Conservation (phyloP, 1,140 invertebrate species). For the Anoplolepis gracilipes region DNA sequence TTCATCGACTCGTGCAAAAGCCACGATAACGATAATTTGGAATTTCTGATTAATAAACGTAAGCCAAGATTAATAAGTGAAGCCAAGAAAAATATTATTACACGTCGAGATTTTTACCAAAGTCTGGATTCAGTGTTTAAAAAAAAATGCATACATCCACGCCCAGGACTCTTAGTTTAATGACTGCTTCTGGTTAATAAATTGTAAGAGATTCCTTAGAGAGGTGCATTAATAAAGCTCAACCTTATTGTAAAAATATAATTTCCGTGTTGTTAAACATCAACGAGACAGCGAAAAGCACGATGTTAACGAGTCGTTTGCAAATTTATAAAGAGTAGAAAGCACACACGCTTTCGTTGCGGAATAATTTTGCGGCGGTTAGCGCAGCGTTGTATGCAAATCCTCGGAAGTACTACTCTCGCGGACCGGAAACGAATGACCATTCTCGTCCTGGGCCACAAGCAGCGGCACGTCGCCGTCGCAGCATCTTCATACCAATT, state of each 20-base stretch:
- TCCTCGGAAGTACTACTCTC: constrained; percentile 21
- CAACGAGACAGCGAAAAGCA: background rate
- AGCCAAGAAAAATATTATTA: background rate
- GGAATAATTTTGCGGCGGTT: constrained; percentile 43
- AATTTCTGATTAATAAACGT: constrained; percentile 21
- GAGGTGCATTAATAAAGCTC: background rate
- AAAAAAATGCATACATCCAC: background rate
- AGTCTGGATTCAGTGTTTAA: background rate
- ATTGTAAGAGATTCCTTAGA: background rate
- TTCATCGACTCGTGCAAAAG: constrained; percentile 24
- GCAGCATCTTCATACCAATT: constrained; percentile 48
- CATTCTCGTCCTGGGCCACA: constrained; percentile 5
- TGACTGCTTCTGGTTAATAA: background rate
- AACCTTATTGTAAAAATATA: background rate
- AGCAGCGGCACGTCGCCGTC: constrained; percentile 33
- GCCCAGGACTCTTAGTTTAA: background rate
- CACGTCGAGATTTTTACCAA: background rate
- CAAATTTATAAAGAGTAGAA: constrained; percentile 54
- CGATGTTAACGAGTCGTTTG: constrained; percentile 17
- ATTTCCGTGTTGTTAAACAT: constrained; percentile 26
- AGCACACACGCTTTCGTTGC: background rate
- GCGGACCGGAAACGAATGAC: constrained; percentile 41
- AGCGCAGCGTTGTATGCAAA: constrained; percentile 37
- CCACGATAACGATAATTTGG: background rate
- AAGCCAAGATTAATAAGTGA: too few species aligned